Base-by-base conservation (phyloP, 2,797 vertebrate species). In the Ceyx erithaca region DNA sequence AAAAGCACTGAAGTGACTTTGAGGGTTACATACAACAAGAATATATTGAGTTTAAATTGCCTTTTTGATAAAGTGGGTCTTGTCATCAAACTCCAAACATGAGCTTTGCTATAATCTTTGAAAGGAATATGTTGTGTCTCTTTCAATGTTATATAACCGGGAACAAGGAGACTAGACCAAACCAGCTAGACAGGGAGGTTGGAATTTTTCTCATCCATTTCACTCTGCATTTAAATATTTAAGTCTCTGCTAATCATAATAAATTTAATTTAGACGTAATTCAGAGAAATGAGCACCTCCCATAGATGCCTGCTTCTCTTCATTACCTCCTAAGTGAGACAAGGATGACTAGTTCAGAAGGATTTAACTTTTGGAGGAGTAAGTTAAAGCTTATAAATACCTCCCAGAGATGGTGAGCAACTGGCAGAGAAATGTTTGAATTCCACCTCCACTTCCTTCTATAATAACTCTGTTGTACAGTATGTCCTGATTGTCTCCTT, bases 301-400 rank as follows among this genome's bases (percentile, higher is more conserved):
- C 49, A 28, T 51, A 94, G 86, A 73, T 80, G 68, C 33, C 54
- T 93, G 61, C 49, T 92, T 82, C 80, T 94, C 61, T 90, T 95
- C 78, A 68, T 70, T 90, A 84, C 54, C 51, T 86, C 75, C 68
- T 54, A 89, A 89, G 63, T 84, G 71, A 86, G 70, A 90, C 52
- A 93, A 88, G 64, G 61, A 86, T 90, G 78, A 93, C 75, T 88
- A 86, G 63, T 81, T 91, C 63, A 90, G 86, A 91, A 88, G 64
- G 77, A 88, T 90, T 93, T 91, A 86, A 94, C 78, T 91, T 93
- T 63, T 91, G 78, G 28, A 93, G 54, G 73, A 86, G 59, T 90
- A 81, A 88, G 70, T 78, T 89, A 72, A 71, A 37, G 49, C 28
- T 80, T 91, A 89, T 66, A 80, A 93, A 95, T 91, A 92, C 33